These are phyloP conservation scores for Holothuria glaberrima DNA, from an alignment of 35 echinoderm and acorn worm genomes.

Conservation along the genomic window DNA sequence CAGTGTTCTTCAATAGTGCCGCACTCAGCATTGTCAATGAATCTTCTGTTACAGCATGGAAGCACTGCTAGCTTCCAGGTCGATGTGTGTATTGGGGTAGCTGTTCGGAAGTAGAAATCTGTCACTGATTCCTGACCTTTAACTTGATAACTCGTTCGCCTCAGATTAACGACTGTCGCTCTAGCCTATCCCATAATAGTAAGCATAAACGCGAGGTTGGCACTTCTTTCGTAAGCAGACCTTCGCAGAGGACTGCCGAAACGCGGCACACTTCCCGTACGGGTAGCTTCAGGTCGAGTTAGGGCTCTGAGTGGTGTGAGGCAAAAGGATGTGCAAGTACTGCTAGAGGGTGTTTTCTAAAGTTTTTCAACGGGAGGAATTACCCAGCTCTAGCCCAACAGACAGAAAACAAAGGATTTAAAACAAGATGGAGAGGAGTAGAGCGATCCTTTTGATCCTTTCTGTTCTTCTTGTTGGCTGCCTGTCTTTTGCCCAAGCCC, in stretches of 20 bases:
- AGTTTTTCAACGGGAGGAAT: not conserved
- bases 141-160: too few relatives aligned
- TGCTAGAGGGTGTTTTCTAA: not conserved
- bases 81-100: too few relatives aligned
- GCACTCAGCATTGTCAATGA: too few relatives aligned
- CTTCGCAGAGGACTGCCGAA: not conserved
- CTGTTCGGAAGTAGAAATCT: too few relatives aligned
- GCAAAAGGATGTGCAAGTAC: not conserved
- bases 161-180: too few relatives aligned
- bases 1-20: too few relatives aligned
- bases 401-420: not conserved
- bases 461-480: not conserved
- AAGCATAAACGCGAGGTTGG: slow-evolving; percentile 31
- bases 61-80: too few relatives aligned
- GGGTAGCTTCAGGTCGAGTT: not conserved
- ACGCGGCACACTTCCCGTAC: not conserved
- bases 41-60: too few relatives aligned
- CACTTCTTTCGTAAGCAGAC: slow-evolving; percentile 1
- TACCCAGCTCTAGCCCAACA: not conserved
- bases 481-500: slow-evolving; percentile 16
- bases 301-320: not conserved
- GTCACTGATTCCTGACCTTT: too few relatives aligned
- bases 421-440: slow-evolving; percentile 1
- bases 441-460: not conserved
- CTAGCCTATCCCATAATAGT: slow-evolving; percentile 28